Evolutionary conservation across 1,140 invertebrate species (phyloP), one percentile per base, ranked within the genome.

Genomic region (Protaetia brevitarsis): DNA sequence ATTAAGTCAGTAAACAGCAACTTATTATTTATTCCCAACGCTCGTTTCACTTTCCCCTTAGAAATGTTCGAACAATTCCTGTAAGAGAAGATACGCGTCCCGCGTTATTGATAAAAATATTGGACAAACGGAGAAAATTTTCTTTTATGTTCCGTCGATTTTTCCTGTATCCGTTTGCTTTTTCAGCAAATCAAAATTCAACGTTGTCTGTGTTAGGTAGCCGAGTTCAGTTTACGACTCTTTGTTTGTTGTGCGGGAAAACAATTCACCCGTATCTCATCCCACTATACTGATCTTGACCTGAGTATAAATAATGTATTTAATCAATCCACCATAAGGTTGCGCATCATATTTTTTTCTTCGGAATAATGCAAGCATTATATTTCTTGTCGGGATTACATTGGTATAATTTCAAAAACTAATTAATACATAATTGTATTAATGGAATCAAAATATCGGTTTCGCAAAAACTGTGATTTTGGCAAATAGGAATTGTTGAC

Each of bases 161-260:
- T 45, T 45, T 45, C 41, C 41, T 3, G 41, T 19, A 45, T 45
- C 41, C 41, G 41, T 45, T 45, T 45, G 41, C 16, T 45, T 19
- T 45, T 8, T 19, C 41, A 45, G 41, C 41, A 45, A 45, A 45
- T 45, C 41, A 45, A 45, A 45, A 45, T 45, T 45, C 41, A 19
- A 45, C 34, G 34, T 37, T 37, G 34, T 37, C 41, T 45, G 23
- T 21, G 23, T 45, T 45, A 45, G 41, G 41, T 45, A 45, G 41
- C 13, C 2, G 16, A 4, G 41, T 16, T 37, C 16, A 37, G 16
- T 37, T 37, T 37, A 37, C 34, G 34, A 37, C 34, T 37, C 34
- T 37, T 37, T 11, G 5, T 2, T 37, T 37, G 34, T 37, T 37
- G 10, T 37, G 34, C 11, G 16, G n/a, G 34, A 37, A 37, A 37